These are phyloP conservation scores for Sphenopsis melanotis DNA, from an alignment of 2,797 vertebrate species.

Conservation along the genomic window DNA sequence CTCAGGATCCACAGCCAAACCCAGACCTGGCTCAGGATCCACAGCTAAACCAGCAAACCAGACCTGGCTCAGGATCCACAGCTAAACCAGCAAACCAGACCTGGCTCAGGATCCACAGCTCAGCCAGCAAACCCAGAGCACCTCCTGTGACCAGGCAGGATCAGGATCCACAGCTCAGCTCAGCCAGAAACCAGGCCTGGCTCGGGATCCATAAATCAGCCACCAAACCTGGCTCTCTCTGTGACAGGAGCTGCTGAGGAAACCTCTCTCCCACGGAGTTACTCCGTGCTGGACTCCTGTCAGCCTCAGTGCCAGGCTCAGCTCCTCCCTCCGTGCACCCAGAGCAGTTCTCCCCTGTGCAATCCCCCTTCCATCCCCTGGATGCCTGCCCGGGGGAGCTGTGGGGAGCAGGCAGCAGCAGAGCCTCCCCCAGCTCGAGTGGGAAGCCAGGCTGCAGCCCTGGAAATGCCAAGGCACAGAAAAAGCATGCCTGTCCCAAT, in stretches of 20 bases:
- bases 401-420: neutral
- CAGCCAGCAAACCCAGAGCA: no score
- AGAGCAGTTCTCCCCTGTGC: neutral
- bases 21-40: no score
- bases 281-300: neutral
- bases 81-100: no score
- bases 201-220: no score
- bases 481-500: neutral
- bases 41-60: no score
- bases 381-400: neutral
- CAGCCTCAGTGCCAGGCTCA: neutral
- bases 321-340: neutral
- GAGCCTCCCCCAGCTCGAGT: neutral
- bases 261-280: accelerated
- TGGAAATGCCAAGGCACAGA: neutral
- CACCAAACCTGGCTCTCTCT: neutral
- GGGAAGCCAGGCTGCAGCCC: neutral
- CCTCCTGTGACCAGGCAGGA: no score
- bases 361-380: neutral
- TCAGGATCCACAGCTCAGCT: no score
- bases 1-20: no score
- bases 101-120: no score
- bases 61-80: neutral
- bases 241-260: neutral
- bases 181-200: no score